phyloP scores from a whole-genome alignment of 2,113 vertebrate species.

The Calidris pugnax region DNA sequence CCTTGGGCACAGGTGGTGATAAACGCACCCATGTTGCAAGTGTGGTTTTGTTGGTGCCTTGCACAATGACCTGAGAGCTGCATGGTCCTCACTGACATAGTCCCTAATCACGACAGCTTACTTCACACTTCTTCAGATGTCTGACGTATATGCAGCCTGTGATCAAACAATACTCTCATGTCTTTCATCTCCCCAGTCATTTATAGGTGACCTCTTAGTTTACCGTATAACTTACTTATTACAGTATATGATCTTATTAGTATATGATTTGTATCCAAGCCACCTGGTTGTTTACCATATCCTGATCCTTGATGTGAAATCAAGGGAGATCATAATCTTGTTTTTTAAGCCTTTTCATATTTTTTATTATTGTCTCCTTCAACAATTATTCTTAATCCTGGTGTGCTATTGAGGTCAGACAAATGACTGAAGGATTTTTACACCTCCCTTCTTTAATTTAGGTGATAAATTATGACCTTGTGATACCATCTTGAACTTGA shows the following conservation, averaged over 20 bases:
- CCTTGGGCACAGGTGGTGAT: neutral
- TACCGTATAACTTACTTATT: neutral
- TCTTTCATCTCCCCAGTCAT: neutral
- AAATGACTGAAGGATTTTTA: neutral
- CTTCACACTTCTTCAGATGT: neutral
- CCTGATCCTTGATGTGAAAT: neutral
- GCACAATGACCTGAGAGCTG: neutral
- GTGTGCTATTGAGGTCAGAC: fast-evolving
- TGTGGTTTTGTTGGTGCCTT: neutral
- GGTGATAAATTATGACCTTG: neutral
- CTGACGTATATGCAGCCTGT: neutral
- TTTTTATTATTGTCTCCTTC: neutral
- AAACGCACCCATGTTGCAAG: neutral
- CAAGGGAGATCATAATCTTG: neutral
- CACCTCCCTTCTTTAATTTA: neutral
- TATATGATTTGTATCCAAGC: neutral
- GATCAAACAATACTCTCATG: fast-evolving
- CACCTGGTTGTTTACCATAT: neutral
- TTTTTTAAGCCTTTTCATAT: neutral
- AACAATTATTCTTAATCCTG: neutral
- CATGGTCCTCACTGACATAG: neutral
- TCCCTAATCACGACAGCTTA: neutral
- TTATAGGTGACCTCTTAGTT: neutral
- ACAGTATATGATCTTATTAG: neutral
- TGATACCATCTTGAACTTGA: neutral